Conservation (phyloP, 2,888 invertebrate species). For the Frankliniella intonsa region DNA sequence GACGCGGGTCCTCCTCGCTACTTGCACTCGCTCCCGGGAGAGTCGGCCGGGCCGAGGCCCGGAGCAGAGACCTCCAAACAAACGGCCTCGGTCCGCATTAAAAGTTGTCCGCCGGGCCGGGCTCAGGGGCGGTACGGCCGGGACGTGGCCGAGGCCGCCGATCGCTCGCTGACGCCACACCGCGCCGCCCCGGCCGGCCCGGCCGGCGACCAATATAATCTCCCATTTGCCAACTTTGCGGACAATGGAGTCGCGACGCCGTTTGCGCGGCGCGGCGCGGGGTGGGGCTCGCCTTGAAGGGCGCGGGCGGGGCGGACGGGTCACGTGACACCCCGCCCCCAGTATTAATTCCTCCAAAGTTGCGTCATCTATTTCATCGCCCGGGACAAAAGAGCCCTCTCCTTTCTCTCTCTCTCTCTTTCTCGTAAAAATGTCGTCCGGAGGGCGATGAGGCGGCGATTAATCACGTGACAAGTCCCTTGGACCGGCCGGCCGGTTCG, state of each 20-base stretch:
- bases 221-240: not conserved
- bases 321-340: not conserved
- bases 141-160: not conserved
- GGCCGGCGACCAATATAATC: too few species aligned
- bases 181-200: too few species aligned
- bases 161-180: slow-evolving; percentile 12
- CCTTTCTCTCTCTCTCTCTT: too few species aligned
- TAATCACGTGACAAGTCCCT: not conserved
- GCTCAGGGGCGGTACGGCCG: not conserved
- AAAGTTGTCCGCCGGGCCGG: not conserved
- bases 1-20: not conserved
- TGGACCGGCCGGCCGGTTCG: too few species aligned
- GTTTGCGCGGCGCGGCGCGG: not conserved
- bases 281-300: not conserved
- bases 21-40: not conserved
- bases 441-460: not conserved
- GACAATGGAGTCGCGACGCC: slow-evolving; percentile 10
- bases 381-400: not conserved
- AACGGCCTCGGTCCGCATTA: not conserved
- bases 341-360: not conserved
- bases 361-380: slow-evolving; percentile 12
- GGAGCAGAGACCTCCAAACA: not conserved
- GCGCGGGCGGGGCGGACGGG: not conserved
- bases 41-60: not conserved
- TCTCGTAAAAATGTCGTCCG: not conserved